Evolutionary conservation across 1,140 invertebrate genomes (phyloP).

Genomic region (Rhopalosiphum maidis): DNA sequence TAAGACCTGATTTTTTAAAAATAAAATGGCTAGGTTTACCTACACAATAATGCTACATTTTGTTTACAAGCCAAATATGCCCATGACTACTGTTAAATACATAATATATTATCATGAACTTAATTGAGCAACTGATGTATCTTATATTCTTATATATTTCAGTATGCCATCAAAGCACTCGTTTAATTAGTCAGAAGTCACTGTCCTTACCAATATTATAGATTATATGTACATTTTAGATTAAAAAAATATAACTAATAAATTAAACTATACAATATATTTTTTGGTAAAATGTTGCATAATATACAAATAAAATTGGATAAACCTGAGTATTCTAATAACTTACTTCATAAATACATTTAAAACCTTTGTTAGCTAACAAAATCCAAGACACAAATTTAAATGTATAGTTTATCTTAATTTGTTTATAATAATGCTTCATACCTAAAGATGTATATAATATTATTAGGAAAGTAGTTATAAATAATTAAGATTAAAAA

Average conservation of each 20-base stretch:
- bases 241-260: neutral
- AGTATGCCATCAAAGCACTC: neutral
- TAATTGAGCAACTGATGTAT: no score
- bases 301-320: constrained; percentile 19
- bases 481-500: constrained; percentile 30
- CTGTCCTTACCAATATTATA: neutral
- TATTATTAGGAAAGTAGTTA: constrained; percentile 37
- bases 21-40: no score
- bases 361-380: neutral
- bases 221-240: neutral
- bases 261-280: constrained; percentile 33
- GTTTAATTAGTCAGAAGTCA: neutral
- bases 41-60: no score
- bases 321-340: constrained; percentile 16
- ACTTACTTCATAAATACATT: neutral
- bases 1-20: no score
- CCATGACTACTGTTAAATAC: no score
- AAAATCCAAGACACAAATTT: neutral
- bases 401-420: neutral
- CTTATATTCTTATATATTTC: neutral
- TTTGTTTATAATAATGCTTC: neutral
- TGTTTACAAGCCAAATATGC: no score
- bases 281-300: neutral
- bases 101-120: no score
- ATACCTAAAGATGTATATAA: neutral